phyloP scores from a whole-genome alignment of 2,888 invertebrate species.

The Drosophila kokeensis region DNA sequence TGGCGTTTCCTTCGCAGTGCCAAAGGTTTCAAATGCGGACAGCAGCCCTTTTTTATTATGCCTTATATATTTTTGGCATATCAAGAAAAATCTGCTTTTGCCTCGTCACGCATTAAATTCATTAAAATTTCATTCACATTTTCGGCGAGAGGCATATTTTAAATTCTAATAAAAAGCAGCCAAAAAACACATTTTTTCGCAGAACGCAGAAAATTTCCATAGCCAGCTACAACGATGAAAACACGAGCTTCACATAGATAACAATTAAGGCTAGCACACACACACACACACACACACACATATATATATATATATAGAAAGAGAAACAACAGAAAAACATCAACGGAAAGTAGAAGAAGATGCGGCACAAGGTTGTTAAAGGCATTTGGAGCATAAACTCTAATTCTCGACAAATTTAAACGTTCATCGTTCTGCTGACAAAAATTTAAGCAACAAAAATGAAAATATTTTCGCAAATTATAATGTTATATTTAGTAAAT shows the following conservation, averaged over 20 bases:
- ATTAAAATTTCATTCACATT: constrained; percentile 75
- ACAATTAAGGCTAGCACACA: constrained; percentile 61
- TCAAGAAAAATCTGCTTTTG: constrained; percentile 24
- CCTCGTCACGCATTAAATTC: constrained; percentile 65
- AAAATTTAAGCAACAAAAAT: constrained; percentile 54
- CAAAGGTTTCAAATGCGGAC: not conserved
- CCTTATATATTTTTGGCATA: constrained; percentile 1
- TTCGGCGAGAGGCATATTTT: constrained; percentile 64
- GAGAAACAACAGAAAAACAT: constrained; percentile 19
- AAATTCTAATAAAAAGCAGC: constrained; percentile 65
- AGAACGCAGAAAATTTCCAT: constrained; percentile 50
- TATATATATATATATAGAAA: not conserved
- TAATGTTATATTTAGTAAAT: constrained; percentile 68
- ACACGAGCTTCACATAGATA: constrained; percentile 63
- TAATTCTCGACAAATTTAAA: constrained; percentile 60
- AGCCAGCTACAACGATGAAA: constrained; percentile 52
- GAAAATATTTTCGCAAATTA: constrained; percentile 67
- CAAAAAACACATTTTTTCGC: constrained; percentile 51
- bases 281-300: no score
- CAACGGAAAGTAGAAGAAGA: constrained; percentile 23
- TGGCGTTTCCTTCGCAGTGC: constrained; percentile 7
- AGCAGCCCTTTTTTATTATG: constrained; percentile 33
- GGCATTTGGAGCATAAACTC: constrained; percentile 61
- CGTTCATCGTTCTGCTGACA: constrained; percentile 21
- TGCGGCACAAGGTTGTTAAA: constrained; percentile 36